These are phyloP conservation scores for Anarsia innoxiella DNA, from an alignment of 2,888 invertebrate genomes.

Conservation along the genomic window DNA sequence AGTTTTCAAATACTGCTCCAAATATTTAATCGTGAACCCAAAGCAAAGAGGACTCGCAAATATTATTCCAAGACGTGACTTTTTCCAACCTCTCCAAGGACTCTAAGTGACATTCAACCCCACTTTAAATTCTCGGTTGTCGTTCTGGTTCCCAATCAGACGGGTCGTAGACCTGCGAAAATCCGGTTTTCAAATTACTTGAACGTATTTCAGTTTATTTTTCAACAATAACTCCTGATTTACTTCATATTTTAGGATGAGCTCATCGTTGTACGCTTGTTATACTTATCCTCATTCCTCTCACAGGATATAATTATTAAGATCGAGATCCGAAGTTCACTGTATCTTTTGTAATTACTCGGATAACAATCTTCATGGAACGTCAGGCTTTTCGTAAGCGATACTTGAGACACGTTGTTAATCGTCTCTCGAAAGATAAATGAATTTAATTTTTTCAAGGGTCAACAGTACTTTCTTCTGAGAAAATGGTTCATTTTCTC, in stretches of 20 bases:
- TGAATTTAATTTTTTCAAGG: slow-evolving; percentile 28
- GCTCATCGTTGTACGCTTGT: background rate
- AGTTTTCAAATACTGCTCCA: too few relatives aligned
- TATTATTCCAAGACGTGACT: too few relatives aligned
- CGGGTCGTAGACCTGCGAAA: too few relatives aligned
- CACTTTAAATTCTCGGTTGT: too few relatives aligned
- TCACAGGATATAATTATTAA: slow-evolving; percentile 6
- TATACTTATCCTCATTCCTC: background rate
- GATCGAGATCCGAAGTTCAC: background rate
- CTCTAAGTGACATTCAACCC: too few relatives aligned
- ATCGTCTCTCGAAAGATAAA: slow-evolving; percentile 38
- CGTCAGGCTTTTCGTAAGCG: slow-evolving; percentile 26
- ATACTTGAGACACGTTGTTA: slow-evolving; percentile 33
- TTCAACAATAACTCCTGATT: background rate
- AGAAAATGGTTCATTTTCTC: too few relatives aligned
- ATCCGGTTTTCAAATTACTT: slow-evolving; percentile 4
- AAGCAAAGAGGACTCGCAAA: too few relatives aligned
- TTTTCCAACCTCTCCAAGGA: too few relatives aligned
- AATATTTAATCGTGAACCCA: too few relatives aligned
- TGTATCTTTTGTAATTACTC: slow-evolving; percentile 15
- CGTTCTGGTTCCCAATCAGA: too few relatives aligned
- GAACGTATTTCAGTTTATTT: background rate
- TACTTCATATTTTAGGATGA: background rate
- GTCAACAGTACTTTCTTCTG: slow-evolving; percentile 33
- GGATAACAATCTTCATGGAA: slow-evolving; percentile 24